These are phyloP conservation scores for Carassius gibelio DNA, from an alignment of 2,113 vertebrate species.

Conservation along the genomic window DNA sequence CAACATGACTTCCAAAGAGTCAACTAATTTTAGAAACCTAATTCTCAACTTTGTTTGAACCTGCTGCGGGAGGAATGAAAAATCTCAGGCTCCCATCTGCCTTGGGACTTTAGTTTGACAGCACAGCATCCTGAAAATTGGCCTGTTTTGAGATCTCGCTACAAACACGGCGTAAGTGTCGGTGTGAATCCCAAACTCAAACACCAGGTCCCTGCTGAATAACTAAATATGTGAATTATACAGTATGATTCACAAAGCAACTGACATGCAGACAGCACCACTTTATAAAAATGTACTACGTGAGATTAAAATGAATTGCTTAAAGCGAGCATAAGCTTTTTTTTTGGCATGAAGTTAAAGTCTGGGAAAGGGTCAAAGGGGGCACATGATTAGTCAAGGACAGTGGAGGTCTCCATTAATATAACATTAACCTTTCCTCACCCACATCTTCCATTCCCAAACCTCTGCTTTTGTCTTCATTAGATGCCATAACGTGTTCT, in stretches of 20 bases:
- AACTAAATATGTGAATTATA: constrained; percentile 17
- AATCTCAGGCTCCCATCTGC: constrained; percentile 1
- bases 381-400: constrained; percentile 64
- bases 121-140: constrained; percentile 25
- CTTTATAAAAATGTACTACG: not conserved
- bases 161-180: constrained; percentile 3
- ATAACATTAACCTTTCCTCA: constrained; percentile 62
- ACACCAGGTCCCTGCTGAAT: constrained; percentile 7
- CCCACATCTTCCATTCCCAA: constrained; percentile 55
- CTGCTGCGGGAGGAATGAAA: not conserved
- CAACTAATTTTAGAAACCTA: constrained; percentile 22
- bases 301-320: constrained; percentile 12
- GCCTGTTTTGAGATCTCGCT: constrained; percentile 9
- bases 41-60: constrained; percentile 37
- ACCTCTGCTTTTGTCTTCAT: constrained; percentile 71
- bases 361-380: constrained; percentile 17
- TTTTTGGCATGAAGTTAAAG: constrained; percentile 18
- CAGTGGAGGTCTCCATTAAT: constrained; percentile 67
- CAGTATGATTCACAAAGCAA: constrained; percentile 15
- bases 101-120: constrained; percentile 7
- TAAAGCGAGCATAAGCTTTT: not conserved
- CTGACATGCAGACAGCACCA: not conserved
- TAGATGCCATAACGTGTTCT: constrained; percentile 65
- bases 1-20: not conserved
- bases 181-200: constrained; percentile 22